Base-by-base conservation (phyloP, 2,113 vertebrate genomes). In the Ctenodactylus gundi region DNA sequence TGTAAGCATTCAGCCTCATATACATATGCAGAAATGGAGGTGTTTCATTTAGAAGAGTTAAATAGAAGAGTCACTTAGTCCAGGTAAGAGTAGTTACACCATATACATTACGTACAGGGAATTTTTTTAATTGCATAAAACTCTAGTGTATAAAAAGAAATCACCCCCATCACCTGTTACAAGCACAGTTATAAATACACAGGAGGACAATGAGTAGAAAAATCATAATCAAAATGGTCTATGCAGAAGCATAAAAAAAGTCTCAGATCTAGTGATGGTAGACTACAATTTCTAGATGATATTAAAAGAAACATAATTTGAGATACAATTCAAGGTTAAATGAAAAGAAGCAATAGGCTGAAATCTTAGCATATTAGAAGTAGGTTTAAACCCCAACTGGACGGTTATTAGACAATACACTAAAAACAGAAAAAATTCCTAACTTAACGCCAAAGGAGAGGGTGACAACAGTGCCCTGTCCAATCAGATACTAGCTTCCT, bases 41-140 rank as follows among this genome's bases (percentile, higher is more conserved):
- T 81, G 12, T 73, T 93, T 82, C 73, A 80, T n/a, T 70, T 67
- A 77, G 11, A 81, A 81, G 62, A 90, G 49, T 46, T 75, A 97
- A 93, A 75, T 86, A 46, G 92, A 92, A 89, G n/a, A 57, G 36
- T 55, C 21, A 64, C 21, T 81, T 39, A 62, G 49, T 41, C 25
- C 36, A 78, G 87, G 64, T 70, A 92, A 85, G 44, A 73, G 36
- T 93, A 73, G 85, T 95, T 92, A 68, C 1, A 88, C 62, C 49
- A 51, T 11, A 89, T 1, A 73, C 23, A 87, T 51, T 85, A 75
- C 0, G 85, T 62, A 72, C 17, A n/a, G 36, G 14, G 6, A 83
- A 27, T 73, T 89, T 81, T 65, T 88, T 64, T 64, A 53, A 91
- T n/a, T 75, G 6, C 51, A 94, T n/a, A 29, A 75, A 90, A 90